phyloP scores from a whole-genome alignment of 2,797 vertebrate species.

The Adrianichthys oophorus region DNA sequence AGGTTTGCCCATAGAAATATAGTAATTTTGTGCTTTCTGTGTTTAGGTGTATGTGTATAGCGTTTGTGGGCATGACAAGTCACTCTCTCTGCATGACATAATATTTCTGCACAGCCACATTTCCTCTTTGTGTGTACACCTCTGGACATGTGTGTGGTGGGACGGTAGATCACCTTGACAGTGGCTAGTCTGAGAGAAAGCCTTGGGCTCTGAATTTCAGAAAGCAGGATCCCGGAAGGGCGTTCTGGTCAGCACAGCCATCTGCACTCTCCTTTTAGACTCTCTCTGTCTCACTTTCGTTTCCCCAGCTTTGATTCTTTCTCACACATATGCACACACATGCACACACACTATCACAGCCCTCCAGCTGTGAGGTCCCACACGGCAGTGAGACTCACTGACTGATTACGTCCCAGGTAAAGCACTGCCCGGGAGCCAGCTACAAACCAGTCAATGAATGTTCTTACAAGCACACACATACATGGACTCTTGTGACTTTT shows the following conservation, averaged over 20 bases:
- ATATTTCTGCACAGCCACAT: conserved; percentile 17
- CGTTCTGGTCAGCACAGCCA: conserved; percentile 66
- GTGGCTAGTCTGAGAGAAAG: conserved; percentile 74
- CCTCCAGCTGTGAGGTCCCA: conserved; percentile 82
- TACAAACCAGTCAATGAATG: conserved; percentile 85
- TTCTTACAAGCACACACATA: conserved; percentile 41
- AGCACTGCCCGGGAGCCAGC: conserved; percentile 84
- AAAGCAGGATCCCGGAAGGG: conserved; percentile 75
- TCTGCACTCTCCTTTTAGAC: conserved; percentile 54
- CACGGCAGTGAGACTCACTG: conserved; percentile 80
- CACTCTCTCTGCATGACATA: conserved; percentile 36
- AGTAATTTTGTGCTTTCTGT: conserved; percentile 25
- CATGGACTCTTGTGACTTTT: conserved; percentile 14
- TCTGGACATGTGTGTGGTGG: conserved; percentile 53
- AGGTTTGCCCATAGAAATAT: conserved; percentile 45
- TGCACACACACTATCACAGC: conserved; percentile 32
- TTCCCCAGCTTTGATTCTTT: conserved; percentile 20
- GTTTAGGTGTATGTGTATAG: conserved; percentile 27
- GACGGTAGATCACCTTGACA: conserved; percentile 80
- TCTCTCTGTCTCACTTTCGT: conserved; percentile 22
- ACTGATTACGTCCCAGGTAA: conserved; percentile 90
- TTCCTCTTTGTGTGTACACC: conserved; percentile 45
- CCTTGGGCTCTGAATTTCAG: conserved; percentile 75
- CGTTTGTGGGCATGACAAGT: conserved; percentile 22
- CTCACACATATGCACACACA: conserved; percentile 6